phyloP scores from a whole-genome alignment of 2,113 vertebrate species.

The Heterocephalus glaber region DNA sequence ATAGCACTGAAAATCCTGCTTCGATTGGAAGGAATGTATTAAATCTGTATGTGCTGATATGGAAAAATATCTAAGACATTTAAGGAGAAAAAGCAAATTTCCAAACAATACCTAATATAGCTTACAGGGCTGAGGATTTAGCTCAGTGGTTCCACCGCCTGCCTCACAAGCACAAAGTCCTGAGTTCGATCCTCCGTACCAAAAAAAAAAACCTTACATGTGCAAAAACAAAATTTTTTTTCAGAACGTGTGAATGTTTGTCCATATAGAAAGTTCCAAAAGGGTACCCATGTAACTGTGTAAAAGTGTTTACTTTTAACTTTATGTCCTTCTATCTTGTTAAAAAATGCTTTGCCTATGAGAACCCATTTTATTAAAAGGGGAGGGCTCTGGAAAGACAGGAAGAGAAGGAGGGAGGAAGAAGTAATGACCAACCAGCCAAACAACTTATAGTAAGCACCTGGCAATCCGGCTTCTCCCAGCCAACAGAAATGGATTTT shows the following conservation, averaged over 20 bases:
- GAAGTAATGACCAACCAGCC: not conserved
- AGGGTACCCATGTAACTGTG: not conserved
- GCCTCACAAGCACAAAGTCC: too few species aligned
- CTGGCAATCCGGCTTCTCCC: not conserved
- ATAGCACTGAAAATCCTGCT: not conserved
- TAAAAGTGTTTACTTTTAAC: not conserved
- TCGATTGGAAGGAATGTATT: too few species aligned
- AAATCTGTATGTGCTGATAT: not conserved
- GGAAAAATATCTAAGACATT: not conserved
- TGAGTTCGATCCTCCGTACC: too few species aligned
- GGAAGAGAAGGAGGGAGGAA: not conserved
- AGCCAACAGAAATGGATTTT: not conserved
- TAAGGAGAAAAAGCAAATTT: conserved; percentile 11
- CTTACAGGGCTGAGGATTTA: not conserved
- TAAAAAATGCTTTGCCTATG: conserved; percentile 23
- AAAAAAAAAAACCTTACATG: too few species aligned
- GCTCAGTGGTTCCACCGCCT: too few species aligned
- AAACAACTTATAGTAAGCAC: not conserved
- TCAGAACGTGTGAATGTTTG: not conserved
- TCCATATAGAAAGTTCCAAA: not conserved
- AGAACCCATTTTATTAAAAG: conserved; percentile 5
- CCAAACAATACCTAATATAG: not conserved
- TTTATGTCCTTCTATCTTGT: not conserved
- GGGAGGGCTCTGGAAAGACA: not conserved
- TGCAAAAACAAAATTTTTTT: too few species aligned